phyloP scores from a whole-genome alignment of 2,888 invertebrate genomes.

The Xestia xanthographa region DNA sequence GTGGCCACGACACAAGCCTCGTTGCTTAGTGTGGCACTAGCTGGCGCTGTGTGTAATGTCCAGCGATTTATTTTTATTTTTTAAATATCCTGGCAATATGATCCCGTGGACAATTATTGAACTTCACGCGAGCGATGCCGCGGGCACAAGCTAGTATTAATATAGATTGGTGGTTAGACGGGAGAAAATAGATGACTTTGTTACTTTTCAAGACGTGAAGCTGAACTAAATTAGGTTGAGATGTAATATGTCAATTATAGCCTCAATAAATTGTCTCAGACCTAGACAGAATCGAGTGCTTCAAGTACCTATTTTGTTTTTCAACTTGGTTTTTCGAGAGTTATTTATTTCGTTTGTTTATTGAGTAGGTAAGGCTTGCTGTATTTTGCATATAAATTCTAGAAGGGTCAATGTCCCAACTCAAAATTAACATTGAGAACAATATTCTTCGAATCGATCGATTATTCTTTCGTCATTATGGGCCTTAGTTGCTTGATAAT shows the following conservation, averaged over 20 bases:
- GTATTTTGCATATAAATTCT: not conserved
- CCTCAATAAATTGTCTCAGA: constrained; percentile 22
- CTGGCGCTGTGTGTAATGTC: too few relatives aligned
- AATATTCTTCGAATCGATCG: too few relatives aligned
- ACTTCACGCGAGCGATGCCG: too few relatives aligned
- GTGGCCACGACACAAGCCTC: too few relatives aligned
- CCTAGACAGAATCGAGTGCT: constrained; percentile 34
- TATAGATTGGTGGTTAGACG: constrained; percentile 19
- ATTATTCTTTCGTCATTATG: too few relatives aligned
- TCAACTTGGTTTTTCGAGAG: constrained; percentile 8
- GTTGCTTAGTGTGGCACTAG: too few relatives aligned
- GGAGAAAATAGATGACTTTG: constrained; percentile 32
- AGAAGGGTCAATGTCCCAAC: not conserved
- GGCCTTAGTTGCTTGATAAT: too few relatives aligned
- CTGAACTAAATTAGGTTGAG: constrained; percentile 36
- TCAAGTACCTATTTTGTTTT: constrained; percentile 22
- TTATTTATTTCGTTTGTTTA: constrained; percentile 16
- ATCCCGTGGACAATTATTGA: not conserved
- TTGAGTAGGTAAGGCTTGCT: not conserved
- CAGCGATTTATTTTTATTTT: too few relatives aligned
- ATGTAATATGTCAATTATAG: constrained; percentile 38
- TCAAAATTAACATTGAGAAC: not conserved
- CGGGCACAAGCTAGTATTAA: not conserved
- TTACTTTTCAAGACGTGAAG: constrained; percentile 48
- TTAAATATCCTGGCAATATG: not conserved